Evolutionary conservation across 1,140 invertebrate genomes (phyloP), one percentile per base, ranked within the genome.

Genomic region (Drosophila dunni): DNA sequence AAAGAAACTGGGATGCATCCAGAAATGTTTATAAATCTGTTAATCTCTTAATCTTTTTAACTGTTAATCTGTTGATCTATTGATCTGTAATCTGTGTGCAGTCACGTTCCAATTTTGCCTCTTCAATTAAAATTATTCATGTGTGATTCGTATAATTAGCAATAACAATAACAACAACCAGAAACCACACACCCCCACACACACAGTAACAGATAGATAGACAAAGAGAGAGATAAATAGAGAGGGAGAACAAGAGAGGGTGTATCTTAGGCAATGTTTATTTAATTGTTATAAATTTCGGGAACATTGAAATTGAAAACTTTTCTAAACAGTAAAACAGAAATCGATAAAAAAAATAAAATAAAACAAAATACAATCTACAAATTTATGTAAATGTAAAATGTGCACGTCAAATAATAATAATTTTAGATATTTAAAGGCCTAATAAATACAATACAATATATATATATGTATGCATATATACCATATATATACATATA

Each of bases 361-460:
- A 29, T 29, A 29, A 29, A 29, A 29, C 24, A 29, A 29, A 29
- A 29, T 29, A 29, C 40, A 69, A 60, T 77, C 53, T 73, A 62
- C 20, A 77, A 89, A 84, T 75, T 73, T 89, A 84, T 88, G 84
- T 88, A 89, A 89, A 89, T 89, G 84, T 89, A 89, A 89, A 89
- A 78, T 89, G 83, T 86, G 85, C 84, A 89, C 84, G 85, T 89
- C 84, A 89, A 89, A 89, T 84, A 89, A 89, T 79, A 84, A 81
- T 81, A 89, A 89, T 84, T 89, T 69, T 86, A 86, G 83, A 88
- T 88, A 86, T 86, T 86, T 86, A 86, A 86, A 53, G 83, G 83
- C 79, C 79, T 86, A 86, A 86, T 88, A 82, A 86, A 83, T 86
- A 81, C 71, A 86, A 81, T 79, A 83, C 79, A 75, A 74, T 74